These are phyloP conservation scores for Myotis davidii DNA, from an alignment of 2,113 vertebrate species.

Conservation along the genomic window DNA sequence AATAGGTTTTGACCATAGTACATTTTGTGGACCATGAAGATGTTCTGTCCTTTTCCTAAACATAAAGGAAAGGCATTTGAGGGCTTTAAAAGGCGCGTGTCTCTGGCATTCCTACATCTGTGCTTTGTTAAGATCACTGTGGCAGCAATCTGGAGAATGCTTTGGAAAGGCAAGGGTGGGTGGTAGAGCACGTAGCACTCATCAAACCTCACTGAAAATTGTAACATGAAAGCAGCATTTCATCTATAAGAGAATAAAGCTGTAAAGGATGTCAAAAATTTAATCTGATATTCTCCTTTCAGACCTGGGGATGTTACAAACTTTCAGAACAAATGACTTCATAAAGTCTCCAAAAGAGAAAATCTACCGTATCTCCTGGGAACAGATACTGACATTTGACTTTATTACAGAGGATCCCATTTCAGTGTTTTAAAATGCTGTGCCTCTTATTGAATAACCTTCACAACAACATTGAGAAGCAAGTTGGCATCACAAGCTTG, in stretches of 20 bases:
- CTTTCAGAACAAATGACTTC: constrained; percentile 55
- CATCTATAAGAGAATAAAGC: constrained; percentile 33
- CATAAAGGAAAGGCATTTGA: neutral
- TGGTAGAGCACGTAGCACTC: neutral
- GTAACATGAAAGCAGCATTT: neutral
- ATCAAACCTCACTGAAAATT: neutral
- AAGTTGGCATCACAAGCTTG: neutral
- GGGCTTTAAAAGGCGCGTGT: neutral
- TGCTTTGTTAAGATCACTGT: neutral
- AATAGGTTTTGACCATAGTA: neutral
- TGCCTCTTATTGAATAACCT: neutral
- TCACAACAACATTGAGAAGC: neutral
- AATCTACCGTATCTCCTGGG: neutral
- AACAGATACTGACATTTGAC: constrained; percentile 51
- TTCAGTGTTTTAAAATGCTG: neutral
- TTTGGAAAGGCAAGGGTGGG: neutral
- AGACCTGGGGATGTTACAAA: constrained; percentile 10
- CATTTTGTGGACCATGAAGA: neutral
- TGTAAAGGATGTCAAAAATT: constrained; percentile 18
- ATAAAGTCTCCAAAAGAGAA: constrained; percentile 45
- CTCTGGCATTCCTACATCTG: neutral
- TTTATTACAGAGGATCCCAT: constrained; percentile 22
- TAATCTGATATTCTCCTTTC: constrained; percentile 4
- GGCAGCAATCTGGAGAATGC: neutral
- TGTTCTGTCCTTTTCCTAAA: neutral